phyloP scores from a whole-genome alignment of 2,113 vertebrate genomes.

The Aegithalos caudatus region DNA sequence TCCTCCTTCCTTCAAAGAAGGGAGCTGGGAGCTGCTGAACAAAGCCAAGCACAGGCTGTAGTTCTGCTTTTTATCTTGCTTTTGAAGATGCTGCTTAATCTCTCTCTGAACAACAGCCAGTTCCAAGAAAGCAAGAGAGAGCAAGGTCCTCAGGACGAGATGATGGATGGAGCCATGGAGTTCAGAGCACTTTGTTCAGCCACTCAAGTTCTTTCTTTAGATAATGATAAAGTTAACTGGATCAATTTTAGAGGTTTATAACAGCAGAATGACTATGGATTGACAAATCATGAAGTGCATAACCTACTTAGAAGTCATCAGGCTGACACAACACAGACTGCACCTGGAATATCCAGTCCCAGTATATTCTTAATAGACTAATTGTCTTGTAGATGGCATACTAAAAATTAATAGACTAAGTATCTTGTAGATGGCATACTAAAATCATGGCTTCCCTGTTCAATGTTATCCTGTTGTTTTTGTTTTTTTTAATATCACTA shows the following conservation, averaged over 20 bases:
- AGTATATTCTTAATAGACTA: background rate
- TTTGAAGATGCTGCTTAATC: slow-evolving; percentile 53
- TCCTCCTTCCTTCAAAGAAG: background rate
- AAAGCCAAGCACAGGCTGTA: background rate
- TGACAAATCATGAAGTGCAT: background rate
- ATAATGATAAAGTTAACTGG: slow-evolving; percentile 15
- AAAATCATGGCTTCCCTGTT: background rate
- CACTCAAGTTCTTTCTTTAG: background rate
- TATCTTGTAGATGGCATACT: background rate
- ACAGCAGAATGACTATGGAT: background rate
- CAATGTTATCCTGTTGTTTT: background rate
- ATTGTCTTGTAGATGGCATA: background rate
- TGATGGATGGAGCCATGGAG: slow-evolving; percentile 59
- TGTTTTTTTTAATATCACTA: background rate
- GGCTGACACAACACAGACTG: background rate
- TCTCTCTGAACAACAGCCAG: slow-evolving; percentile 59
- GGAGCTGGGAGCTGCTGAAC: slow-evolving; percentile 5
- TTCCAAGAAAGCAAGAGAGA: slow-evolving; percentile 37
- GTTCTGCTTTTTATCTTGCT: slow-evolving; percentile 48
- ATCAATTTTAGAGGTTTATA: slow-evolving; percentile 40
- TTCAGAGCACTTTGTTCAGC: slow-evolving; percentile 46
- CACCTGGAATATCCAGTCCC: background rate
- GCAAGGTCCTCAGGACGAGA: slow-evolving; percentile 36
- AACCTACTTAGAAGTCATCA: slow-evolving; percentile 29
- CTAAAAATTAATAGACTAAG: no score